phyloP scores from a whole-genome alignment of 2,113 vertebrate genomes.

The Martes martes region DNA sequence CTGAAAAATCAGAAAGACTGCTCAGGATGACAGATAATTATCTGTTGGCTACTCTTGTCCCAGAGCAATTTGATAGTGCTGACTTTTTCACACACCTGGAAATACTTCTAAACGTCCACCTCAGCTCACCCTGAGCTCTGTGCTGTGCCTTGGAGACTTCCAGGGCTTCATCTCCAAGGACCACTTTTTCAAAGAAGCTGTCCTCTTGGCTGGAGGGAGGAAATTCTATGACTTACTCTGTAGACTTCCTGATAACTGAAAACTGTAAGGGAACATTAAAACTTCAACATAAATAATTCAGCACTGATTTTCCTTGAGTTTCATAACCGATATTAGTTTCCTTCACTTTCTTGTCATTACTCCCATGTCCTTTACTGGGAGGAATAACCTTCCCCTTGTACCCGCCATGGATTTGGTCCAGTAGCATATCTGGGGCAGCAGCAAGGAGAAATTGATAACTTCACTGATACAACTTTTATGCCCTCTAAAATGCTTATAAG shows the following conservation, averaged over 20 bases:
- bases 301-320: slow-evolving; percentile 60
- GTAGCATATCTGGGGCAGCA: background rate
- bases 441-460: slow-evolving; percentile 61
- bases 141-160: background rate
- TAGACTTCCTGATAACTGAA: slow-evolving; percentile 48
- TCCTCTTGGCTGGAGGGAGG: background rate
- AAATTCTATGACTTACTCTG: slow-evolving; percentile 53
- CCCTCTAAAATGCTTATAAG: background rate
- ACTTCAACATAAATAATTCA: slow-evolving; percentile 71
- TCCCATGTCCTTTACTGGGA: slow-evolving; percentile 63
- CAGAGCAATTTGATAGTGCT: slow-evolving; percentile 49
- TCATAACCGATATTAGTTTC: slow-evolving; percentile 73
- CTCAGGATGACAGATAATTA: slow-evolving; percentile 58
- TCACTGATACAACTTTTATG: slow-evolving; percentile 30
- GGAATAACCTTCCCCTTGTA: slow-evolving; percentile 69
- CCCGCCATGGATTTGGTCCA: slow-evolving; percentile 37
- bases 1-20: slow-evolving; percentile 33
- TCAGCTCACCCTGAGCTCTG: background rate
- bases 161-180: slow-evolving; percentile 16
- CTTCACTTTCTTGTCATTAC: slow-evolving; percentile 52
- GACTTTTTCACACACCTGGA: slow-evolving; percentile 56
- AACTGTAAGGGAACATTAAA: slow-evolving; percentile 61
- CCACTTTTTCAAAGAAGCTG: slow-evolving; percentile 44
- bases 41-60: slow-evolving; percentile 44
- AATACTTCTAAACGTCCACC: slow-evolving; percentile 48